Conservation (phyloP, 2,113 vertebrate genomes). For the Hirundichthys speculiger region DNA sequence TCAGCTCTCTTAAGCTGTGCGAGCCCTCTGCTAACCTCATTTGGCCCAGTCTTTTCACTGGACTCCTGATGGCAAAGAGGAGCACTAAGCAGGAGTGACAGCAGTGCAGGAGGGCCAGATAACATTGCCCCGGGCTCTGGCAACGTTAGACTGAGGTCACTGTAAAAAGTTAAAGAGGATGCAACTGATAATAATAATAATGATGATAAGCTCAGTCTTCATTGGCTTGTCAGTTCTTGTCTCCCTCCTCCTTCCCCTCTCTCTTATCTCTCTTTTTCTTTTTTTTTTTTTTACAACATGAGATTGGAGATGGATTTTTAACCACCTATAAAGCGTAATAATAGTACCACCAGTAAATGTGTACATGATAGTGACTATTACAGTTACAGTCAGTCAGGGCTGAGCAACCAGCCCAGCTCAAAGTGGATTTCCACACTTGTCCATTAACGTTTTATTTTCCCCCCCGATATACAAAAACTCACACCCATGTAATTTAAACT, state of each 20-base stretch:
- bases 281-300: no score
- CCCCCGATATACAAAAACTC: constrained; percentile 11
- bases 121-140: constrained; percentile 20
- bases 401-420: constrained; percentile 3
- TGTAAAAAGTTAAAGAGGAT: constrained; percentile 34
- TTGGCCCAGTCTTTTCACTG: constrained; percentile 39
- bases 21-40: constrained; percentile 50
- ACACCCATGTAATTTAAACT: constrained; percentile 47
- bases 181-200: constrained; percentile 22
- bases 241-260: not conserved
- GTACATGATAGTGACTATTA: not conserved
- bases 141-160: constrained; percentile 23
- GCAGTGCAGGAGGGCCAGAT: constrained; percentile 21
- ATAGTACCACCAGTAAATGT: not conserved
- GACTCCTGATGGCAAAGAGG: constrained; percentile 36
- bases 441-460: constrained; percentile 48
- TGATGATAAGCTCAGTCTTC: not conserved
- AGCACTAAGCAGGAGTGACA: constrained; percentile 30
- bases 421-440: constrained; percentile 45
- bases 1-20: constrained; percentile 40
- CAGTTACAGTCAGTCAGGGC: not conserved
- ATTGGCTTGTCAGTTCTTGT: not conserved
- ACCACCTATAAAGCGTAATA: not conserved
- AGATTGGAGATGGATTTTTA: no score
- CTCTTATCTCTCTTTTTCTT: not conserved